Evolutionary conservation across 2,888 invertebrate species (phyloP), one percentile per base, ranked within the genome.

Genomic region (Caenorhabditis doughertyi): DNA sequence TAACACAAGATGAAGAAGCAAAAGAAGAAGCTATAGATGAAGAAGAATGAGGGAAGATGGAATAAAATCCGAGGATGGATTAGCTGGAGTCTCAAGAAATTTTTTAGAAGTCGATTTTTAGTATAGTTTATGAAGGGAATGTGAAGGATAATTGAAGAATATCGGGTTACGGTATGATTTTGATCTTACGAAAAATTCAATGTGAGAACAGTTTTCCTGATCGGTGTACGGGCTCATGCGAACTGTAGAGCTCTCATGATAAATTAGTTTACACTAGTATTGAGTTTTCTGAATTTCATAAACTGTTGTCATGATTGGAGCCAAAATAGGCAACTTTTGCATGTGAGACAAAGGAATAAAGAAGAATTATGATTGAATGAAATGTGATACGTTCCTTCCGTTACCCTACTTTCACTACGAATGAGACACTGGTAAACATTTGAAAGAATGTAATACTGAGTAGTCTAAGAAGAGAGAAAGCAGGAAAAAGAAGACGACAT

Each of bases 391-490:
- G 47, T 64, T 49, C 32, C 25, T 47, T 47, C 51, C 65, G 32
- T 47, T 51, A 21, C 35, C 18, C 21, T 47, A n/a, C 18, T 21
- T 42, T 42, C 16, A 62, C 21, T 21, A 65, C 58, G 58, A 55
- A 55, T 55, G 47, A 64, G 47, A 64, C 49, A 65, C 65, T 65
- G 49, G 65, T 51, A 65, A 65, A 65, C 65, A 65, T 51, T 65
- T 47, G 47, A 13, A 32, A 51, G 51, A 65, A 65, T 65, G 65
- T 65, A 65, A 65, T 65, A 56, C 44, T 56, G 56, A 56, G 56
- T 29, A 55, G 68, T 47, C 53, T 27, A 68, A 29, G 55, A 67
- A 32, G 25, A 55, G 56, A 55, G 21, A 56, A 68, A 56, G 55
- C 42, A 42, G 55, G 42, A 29, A 71, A 58, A 68, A 44, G 70